Percentiles rank a stretch among this genome's conserved stretches.
These are phyloP conservation scores for Cephus cinctus DNA, from an alignment of 1,140 invertebrate species.

Conservation along the genomic window DNA sequence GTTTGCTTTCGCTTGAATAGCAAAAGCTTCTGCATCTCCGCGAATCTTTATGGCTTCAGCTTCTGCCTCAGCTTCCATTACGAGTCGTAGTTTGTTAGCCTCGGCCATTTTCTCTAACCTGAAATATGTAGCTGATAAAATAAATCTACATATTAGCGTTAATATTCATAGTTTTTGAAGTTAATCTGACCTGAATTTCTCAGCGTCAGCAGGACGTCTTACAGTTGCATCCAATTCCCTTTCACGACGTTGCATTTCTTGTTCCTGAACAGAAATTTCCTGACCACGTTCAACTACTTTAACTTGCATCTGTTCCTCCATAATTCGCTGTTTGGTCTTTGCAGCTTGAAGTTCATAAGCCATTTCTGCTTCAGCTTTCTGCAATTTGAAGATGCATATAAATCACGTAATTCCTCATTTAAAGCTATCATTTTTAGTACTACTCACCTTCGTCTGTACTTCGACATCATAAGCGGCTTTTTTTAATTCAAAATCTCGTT, in stretches of 20 bases:
- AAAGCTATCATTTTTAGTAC: constrained; percentile 3
- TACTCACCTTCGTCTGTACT: constrained; percentile 86
- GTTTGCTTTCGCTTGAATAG: constrained; percentile 89
- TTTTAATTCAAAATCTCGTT: constrained; percentile 95
- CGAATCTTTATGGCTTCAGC: constrained; percentile 79
- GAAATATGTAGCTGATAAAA: constrained; percentile 25
- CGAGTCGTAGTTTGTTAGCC: constrained; percentile 80
- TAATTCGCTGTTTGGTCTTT: constrained; percentile 93
- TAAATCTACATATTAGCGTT: constrained; percentile 1
- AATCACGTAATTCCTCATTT: too few relatives aligned
- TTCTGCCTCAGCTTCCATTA: constrained; percentile 92
- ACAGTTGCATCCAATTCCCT: constrained; percentile 89
- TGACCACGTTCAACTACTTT: constrained; percentile 90
- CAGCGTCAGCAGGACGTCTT: constrained; percentile 88
- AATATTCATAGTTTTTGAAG: background rate
- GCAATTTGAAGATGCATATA: constrained; percentile 18
- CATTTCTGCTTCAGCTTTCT: constrained; percentile 92
- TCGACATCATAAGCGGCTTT: constrained; percentile 96
- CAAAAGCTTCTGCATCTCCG: constrained; percentile 91
- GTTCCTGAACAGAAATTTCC: constrained; percentile 88
- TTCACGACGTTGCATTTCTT: constrained; percentile 82
- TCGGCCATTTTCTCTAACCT: constrained; percentile 91
- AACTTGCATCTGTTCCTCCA: constrained; percentile 97
- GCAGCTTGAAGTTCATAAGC: constrained; percentile 93
- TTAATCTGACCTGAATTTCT: constrained; percentile 71